Base-by-base conservation (phyloP, 2,113 vertebrate genomes). In the Craseonycteris thonglongyai region DNA sequence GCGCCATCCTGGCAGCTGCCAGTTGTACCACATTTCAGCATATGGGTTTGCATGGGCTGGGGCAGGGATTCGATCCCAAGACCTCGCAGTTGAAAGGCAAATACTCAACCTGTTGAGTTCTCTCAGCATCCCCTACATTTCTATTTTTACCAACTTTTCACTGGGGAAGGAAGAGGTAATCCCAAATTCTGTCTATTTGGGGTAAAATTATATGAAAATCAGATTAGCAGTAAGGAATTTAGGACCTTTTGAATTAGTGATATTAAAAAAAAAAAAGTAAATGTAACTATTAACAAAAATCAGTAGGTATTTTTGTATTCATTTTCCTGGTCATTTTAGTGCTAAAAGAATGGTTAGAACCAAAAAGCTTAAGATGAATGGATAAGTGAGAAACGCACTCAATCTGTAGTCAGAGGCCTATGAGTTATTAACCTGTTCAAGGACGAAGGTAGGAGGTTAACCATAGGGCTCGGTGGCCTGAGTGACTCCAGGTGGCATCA, bases 91-190 rank as follows among this genome's bases (percentile, higher is more conserved):
- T n/a, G n/a, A n/a, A n/a, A n/a, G n/a, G n/a, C n/a, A n/a, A n/a
- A n/a, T n/a, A n/a, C n/a, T n/a, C n/a, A n/a, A n/a, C n/a, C n/a
- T n/a, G n/a, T n/a, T n/a, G n/a, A n/a, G n/a, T n/a, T n/a, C n/a
- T n/a, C n/a, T n/a, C n/a, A n/a, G n/a, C n/a, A n/a, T n/a, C n/a
- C n/a, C n/a, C n/a, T 35, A 30, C 11, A 7, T 38, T 71, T 86
- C 63, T 81, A 65, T 82, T 83, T 93, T 95, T 88, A 94, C 40
- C 85, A 76, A 54, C 35, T 88, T 93, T 47, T 74, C 51, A 88
- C 4, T 51, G 35, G 35, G 33, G 7, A 76, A 83, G 75, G 51
- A 80, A 89, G 45, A 83, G 54, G 85, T 8, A 38, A 93, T 86
- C 33, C 47, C 69, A 79, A 88, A 90, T 90, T 45, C 11, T 69